Conservation (phyloP, 2,113 vertebrate genomes). For the Sminthopsis crassicaudata region DNA sequence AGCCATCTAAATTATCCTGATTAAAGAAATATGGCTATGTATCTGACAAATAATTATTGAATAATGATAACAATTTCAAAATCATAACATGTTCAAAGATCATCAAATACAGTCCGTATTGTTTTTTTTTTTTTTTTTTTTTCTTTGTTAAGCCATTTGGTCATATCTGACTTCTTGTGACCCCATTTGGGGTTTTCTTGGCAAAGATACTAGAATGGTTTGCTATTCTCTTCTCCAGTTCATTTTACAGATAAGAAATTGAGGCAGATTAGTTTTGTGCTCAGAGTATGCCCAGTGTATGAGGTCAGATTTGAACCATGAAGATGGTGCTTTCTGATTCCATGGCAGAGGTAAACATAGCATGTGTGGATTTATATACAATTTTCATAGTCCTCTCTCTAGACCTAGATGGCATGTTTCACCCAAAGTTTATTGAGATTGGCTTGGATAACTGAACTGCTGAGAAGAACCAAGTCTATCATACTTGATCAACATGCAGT, state of each 20-base stretch:
- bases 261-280: neutral
- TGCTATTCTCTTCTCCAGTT: neutral
- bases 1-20: neutral
- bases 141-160: neutral
- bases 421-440: too few relatives aligned
- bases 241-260: neutral
- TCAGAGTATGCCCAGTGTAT: neutral
- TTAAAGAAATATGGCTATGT: neutral
- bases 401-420: too few relatives aligned
- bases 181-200: neutral
- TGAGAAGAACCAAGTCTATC: too few relatives aligned
- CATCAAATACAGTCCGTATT: neutral
- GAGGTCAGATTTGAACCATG: too few relatives aligned
- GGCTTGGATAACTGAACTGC: too few relatives aligned
- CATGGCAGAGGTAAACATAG: too few relatives aligned
- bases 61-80: neutral
- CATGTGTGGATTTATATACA: too few relatives aligned
- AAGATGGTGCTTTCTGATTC: too few relatives aligned
- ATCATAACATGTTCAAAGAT: neutral
- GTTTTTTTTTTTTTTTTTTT: too few relatives aligned
- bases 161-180: neutral
- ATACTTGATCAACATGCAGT: too few relatives aligned
- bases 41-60: neutral
- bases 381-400: too few relatives aligned
- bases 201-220: neutral